Conservation (phyloP, 2,888 invertebrate species). For the Cartodere bifasciata region DNA sequence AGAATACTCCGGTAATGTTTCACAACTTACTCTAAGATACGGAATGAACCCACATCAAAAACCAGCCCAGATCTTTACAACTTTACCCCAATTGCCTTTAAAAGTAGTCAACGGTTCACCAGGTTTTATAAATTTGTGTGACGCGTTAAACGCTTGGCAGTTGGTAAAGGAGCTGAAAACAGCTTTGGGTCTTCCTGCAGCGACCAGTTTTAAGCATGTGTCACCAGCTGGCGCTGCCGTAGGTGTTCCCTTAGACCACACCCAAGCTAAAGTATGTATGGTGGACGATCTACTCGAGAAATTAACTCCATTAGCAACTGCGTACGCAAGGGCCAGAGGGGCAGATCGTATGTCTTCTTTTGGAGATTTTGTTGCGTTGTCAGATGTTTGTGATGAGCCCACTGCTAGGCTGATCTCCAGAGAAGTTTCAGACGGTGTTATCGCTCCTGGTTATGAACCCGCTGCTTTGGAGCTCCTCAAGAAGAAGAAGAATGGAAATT, state of each 20-base stretch:
- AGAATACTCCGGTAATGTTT: slow-evolving; percentile 64
- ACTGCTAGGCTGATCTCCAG: slow-evolving; percentile 89
- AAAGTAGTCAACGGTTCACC: slow-evolving; percentile 88
- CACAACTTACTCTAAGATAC: slow-evolving; percentile 80
- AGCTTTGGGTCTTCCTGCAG: slow-evolving; percentile 75
- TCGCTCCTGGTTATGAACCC: slow-evolving; percentile 81
- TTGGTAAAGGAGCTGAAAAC: slow-evolving; percentile 76
- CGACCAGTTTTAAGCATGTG: slow-evolving; percentile 96
- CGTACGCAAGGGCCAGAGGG: slow-evolving; percentile 92
- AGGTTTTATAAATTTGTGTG: slow-evolving; percentile 94
- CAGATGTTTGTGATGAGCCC: slow-evolving; percentile 76
- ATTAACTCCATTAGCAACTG: slow-evolving; percentile 72
- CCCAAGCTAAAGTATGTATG: slow-evolving; percentile 80
- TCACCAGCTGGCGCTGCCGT: slow-evolving; percentile 97
- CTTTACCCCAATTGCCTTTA: slow-evolving; percentile 64
- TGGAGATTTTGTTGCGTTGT: slow-evolving; percentile 93
- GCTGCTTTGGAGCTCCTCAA: slow-evolving; percentile 76
- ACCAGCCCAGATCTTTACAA: slow-evolving; percentile 85
- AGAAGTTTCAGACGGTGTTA: slow-evolving; percentile 95
- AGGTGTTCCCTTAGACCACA: slow-evolving; percentile 58
- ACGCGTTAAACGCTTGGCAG: slow-evolving; percentile 96
- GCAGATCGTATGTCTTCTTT: slow-evolving; percentile 99
- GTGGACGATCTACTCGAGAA: slow-evolving; percentile 68
- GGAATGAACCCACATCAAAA: slow-evolving; percentile 98
- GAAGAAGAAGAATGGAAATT: slow-evolving; percentile 90